These are phyloP conservation scores for Lophius americanus DNA, from an alignment of 2,797 vertebrate species.

Conservation along the genomic window DNA sequence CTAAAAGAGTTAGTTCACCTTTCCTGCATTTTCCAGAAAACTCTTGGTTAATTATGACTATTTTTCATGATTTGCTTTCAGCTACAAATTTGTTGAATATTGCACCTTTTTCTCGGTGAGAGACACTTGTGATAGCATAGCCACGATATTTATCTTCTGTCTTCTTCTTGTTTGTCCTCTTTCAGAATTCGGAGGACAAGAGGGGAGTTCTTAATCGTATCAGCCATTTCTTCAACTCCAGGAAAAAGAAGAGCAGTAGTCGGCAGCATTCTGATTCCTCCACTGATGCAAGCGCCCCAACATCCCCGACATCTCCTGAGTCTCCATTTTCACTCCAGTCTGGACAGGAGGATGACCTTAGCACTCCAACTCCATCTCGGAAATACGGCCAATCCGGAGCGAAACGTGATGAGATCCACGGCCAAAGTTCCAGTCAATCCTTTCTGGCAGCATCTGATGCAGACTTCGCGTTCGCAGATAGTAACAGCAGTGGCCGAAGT, in stretches of 20 bases:
- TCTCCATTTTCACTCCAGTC: constrained; percentile 21
- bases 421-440: constrained; percentile 49
- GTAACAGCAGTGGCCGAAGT: constrained; percentile 68
- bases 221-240: constrained; percentile 71
- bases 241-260: constrained; percentile 62
- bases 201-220: constrained; percentile 72
- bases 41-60: neutral
- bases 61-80: neutral
- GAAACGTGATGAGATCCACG: constrained; percentile 2
- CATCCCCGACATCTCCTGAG: constrained; percentile 37
- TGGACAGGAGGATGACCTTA: constrained; percentile 42
- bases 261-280: constrained; percentile 51
- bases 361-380: constrained; percentile 38
- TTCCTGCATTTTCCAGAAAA: neutral
- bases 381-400: constrained; percentile 19
- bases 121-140: too few species aligned
- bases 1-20: neutral
- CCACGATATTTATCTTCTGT: constrained; percentile 5
- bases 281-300: constrained; percentile 11
- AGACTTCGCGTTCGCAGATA: constrained; percentile 77
- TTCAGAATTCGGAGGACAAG: constrained; percentile 75
- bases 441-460: constrained; percentile 49
- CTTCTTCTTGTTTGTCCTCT: constrained; percentile 23
- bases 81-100: neutral
- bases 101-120: neutral